These are phyloP conservation scores for Drosophila equinoxialis DNA, from an alignment of 1,140 invertebrate genomes.

Conservation along the genomic window DNA sequence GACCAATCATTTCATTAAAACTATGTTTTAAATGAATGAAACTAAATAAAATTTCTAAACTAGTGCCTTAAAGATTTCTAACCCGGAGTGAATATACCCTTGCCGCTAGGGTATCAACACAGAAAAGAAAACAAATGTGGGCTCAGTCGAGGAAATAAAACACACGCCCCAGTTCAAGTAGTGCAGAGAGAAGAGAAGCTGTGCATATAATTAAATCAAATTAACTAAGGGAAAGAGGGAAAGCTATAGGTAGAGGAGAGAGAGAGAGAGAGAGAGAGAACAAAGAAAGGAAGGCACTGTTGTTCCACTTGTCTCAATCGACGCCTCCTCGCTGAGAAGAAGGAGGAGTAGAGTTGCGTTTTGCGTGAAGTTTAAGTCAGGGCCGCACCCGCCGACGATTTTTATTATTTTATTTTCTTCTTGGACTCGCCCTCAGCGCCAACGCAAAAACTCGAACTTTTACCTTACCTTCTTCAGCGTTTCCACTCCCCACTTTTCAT, in stretches of 20 bases:
- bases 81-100: background rate
- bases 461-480: slow-evolving; percentile 17
- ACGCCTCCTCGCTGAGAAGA: slow-evolving; percentile 44
- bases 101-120: slow-evolving; percentile 1
- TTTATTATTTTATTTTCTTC: slow-evolving; percentile 27
- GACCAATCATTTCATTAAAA: too few relatives aligned
- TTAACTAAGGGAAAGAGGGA: slow-evolving; percentile 53
- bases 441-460: slow-evolving; percentile 67
- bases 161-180: slow-evolving; percentile 53
- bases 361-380: slow-evolving; percentile 53
- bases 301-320: slow-evolving; percentile 73
- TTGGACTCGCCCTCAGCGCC: slow-evolving; percentile 74
- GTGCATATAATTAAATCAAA: slow-evolving; percentile 81
- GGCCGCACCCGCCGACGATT: slow-evolving; percentile 60
- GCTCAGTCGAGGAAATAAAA: slow-evolving; percentile 55
- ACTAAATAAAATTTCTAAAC: too few relatives aligned
- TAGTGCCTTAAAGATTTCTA: too few relatives aligned
- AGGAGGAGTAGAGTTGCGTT: slow-evolving; percentile 22
- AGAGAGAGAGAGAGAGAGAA: slow-evolving; percentile 35
- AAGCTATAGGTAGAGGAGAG: slow-evolving; percentile 8
- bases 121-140: slow-evolving; percentile 48
- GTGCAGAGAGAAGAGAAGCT: slow-evolving; percentile 34
- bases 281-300: slow-evolving; percentile 33
- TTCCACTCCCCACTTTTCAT: background rate
- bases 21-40: too few relatives aligned